Evolutionary conservation across 2,888 invertebrate genomes (phyloP).

Genomic region (Thumatha senex): DNA sequence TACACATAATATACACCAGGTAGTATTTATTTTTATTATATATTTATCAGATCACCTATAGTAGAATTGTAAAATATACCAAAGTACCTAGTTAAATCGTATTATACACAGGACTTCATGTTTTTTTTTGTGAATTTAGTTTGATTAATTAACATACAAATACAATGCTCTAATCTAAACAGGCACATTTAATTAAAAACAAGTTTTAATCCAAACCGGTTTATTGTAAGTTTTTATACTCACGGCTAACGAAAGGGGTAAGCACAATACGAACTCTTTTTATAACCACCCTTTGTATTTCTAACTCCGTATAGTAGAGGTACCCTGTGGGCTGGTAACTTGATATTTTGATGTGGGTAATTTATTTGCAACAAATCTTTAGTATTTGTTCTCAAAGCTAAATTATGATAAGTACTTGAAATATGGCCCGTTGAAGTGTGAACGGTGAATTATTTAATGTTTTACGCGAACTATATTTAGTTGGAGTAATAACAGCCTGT

Average conservation of each 20-base stretch:
- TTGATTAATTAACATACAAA: no score
- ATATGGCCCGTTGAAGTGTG: conserved; percentile 12
- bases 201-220: conserved; percentile 29
- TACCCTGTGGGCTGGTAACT: conserved; percentile 36
- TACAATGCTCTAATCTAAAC: conserved; percentile 2
- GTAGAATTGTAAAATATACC: no score
- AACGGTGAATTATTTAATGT: conserved; percentile 3
- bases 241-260: conserved; percentile 23
- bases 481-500: conserved; percentile 13
- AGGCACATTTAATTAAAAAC: conserved; percentile 34
- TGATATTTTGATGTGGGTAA: conserved; percentile 50
- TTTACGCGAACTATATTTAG: conserved; percentile 23
- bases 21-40: no score
- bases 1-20: no score
- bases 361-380: conserved; percentile 65
- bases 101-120: no score
- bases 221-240: conserved; percentile 16
- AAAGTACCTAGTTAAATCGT: no score
- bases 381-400: conserved; percentile 13
- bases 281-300: conserved; percentile 37
- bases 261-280: conserved; percentile 30
- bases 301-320: conserved; percentile 16
- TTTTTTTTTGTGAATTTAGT: no score
- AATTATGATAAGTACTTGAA: conserved; percentile 11
- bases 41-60: no score